Base-by-base conservation (phyloP, 2,888 invertebrate genomes). In the Kuschelorhynchus macadamiae region DNA sequence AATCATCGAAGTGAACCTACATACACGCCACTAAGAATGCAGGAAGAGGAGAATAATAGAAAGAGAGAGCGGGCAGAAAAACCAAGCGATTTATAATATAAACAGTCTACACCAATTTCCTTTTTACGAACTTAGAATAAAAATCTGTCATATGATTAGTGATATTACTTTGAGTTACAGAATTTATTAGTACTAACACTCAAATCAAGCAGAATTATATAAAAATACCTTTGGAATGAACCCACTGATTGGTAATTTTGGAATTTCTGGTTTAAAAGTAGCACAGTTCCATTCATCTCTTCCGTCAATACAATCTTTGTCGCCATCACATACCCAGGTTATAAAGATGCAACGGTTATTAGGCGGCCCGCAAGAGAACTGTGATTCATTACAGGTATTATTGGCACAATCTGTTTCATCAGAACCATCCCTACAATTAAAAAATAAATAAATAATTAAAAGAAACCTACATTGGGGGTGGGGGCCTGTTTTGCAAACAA, bases 281-380 rank as follows among this genome's bases (percentile, higher is more conserved):
- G 88, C 86, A 77, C 94, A 94, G 76, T 92, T 90, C 2, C 80
- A 79, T 80, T 94, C 95, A 79, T 95, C 95, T 0, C 88, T 88
- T 0, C 86, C 87, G 71, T 87, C 86, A 0, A 84, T 82, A 76
- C 96, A 96, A 81, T 96, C 96, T 18, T 85, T 83, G 72, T 92
- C 91, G 8, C 92, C 92, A 83, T 95, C 95, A 83, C 96, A 96
- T 30, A 90, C 88, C 89, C 92, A 93, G 17, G 90, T 88, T 75
- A 85, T 86, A 64, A 92, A 91, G 64, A 94, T 91, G 76, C 94
- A 94, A 41, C 87, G 85, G 36, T 80, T 77, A 3, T 64, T 70
- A 0, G 79, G 78, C 4, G 74, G 74, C 2, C 84, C 85, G 74
- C 93, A 94, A 50, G 88, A 85, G 79, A 91, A 92, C 87, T 92